Conservation (phyloP, 2,113 vertebrate genomes). For the Caranx melampygus region DNA sequence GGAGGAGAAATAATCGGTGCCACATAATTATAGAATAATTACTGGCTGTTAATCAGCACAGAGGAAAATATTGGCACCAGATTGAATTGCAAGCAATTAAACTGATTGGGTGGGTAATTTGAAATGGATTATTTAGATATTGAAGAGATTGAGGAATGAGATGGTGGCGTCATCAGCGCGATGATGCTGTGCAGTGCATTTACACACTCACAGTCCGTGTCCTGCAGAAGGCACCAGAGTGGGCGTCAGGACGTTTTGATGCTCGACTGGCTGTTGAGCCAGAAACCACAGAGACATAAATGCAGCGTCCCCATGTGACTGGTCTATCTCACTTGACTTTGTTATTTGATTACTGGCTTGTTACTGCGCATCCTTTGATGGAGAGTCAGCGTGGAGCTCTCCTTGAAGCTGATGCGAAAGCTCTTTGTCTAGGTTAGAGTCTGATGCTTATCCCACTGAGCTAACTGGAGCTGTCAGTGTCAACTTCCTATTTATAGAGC, state of each 20-base stretch:
- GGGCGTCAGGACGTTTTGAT: not conserved
- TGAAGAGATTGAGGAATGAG: slow-evolving; percentile 31
- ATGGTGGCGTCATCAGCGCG: slow-evolving; percentile 2
- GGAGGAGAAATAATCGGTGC: slow-evolving; percentile 31
- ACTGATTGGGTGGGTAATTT: slow-evolving; percentile 57
- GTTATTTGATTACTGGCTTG: slow-evolving; percentile 66
- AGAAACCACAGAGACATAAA: slow-evolving; percentile 26
- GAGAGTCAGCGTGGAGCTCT: slow-evolving; percentile 33
- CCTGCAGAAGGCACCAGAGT: not conserved
- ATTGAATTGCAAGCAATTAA: slow-evolving; percentile 56
- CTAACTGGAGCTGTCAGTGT: slow-evolving; percentile 78
- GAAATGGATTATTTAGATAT: slow-evolving; percentile 59
- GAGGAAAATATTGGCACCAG: slow-evolving; percentile 47
- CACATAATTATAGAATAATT: slow-evolving; percentile 59
- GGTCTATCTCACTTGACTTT: slow-evolving; percentile 42
- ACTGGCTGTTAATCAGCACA: slow-evolving; percentile 59
- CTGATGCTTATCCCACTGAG: slow-evolving; percentile 71
- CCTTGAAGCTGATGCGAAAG: slow-evolving; percentile 57
- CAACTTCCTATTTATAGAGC: slow-evolving; percentile 78
- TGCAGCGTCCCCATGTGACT: slow-evolving; percentile 37
- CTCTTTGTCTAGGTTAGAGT: slow-evolving; percentile 74
- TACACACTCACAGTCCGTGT: slow-evolving; percentile 15
- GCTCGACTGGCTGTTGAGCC: slow-evolving; percentile 15
- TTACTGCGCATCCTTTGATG: slow-evolving; percentile 49
- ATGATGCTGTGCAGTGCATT: not conserved